Base-by-base conservation (phyloP, 2,888 invertebrate genomes). In the Patella depressa region DNA sequence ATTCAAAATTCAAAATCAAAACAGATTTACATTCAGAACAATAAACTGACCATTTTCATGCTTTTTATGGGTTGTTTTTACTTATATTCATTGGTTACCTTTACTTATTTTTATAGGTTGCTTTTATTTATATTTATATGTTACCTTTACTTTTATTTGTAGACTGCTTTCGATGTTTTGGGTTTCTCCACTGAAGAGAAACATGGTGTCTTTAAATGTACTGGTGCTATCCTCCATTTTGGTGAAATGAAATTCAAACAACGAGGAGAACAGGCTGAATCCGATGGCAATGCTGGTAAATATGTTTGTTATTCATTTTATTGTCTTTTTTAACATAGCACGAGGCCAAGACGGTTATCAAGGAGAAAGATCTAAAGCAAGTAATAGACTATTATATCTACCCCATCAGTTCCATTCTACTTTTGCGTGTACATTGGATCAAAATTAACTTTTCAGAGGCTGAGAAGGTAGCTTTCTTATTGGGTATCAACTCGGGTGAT, bases 161-260 rank as follows among this genome's bases (percentile, higher is more conserved):
- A 99, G 98, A 95, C 97, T 95, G 98, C 98, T 93, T 98, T 99
- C 94, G 97, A 98, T 93, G 96, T 99, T 90, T 94, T 99, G 94
- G 98, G 98, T 92, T 99, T 99, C 96, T 95, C 96, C 89, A 95
- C 96, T 1, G 86, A 87, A 19, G 98, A 99, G 93, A 98, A 98
- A 94, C 94, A 96, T 92, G 94, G 98, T 93, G 95, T 98, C 89
- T 99, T 98, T 95, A 97, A 95, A 93, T 96, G 98, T 93, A 98
- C 97, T 88, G 97, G 98, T 91, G 94, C 97, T 91, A 98, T 99
- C 92, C 98, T 99, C 97, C 98, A 99, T 93, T 97, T 99, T 96
- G 99, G 99, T 94, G 95, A 96, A 92, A 97, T 99, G 97, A 98
- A 99, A 94, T 99, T 99, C 96, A 99, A 99, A 93, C 99, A 99